phyloP scores from a whole-genome alignment of 2,797 vertebrate genomes.

The Adrianichthys oophorus region DNA sequence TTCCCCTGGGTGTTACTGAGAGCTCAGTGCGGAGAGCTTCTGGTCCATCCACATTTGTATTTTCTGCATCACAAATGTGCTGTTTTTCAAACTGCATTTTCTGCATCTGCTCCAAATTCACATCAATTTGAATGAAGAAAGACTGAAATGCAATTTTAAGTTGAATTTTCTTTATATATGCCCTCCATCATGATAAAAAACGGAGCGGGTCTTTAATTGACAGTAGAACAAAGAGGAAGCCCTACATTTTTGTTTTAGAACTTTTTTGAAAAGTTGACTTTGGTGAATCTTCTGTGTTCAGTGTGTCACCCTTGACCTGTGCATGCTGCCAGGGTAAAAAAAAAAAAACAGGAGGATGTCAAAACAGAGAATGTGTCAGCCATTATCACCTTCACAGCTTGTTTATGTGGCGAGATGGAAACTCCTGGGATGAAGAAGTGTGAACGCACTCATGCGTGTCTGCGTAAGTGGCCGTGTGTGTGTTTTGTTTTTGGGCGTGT shows the following conservation, averaged over 20 bases:
- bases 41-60: too few species aligned
- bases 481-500: slow-evolving; percentile 13
- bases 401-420: slow-evolving; percentile 27
- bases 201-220: too few species aligned
- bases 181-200: too few species aligned
- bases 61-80: too few species aligned
- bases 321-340: neutral
- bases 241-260: neutral
- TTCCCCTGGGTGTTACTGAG: too few species aligned
- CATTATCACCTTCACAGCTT: slow-evolving; percentile 45
- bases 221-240: neutral
- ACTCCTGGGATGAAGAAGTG: slow-evolving; percentile 9
- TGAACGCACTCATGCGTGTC: slow-evolving; percentile 14
- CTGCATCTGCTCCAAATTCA: too few species aligned
- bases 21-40: too few species aligned
- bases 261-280: slow-evolving; percentile 8
- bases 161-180: too few species aligned
- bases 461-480: slow-evolving; percentile 3
- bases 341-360: neutral
- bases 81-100: too few species aligned
- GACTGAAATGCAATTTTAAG: too few species aligned
- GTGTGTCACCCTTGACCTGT: neutral
- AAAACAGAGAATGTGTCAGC: slow-evolving; percentile 7
- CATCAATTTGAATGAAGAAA: too few species aligned
- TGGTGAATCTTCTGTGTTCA: neutral